phyloP scores from a whole-genome alignment of 2,113 vertebrate genomes.

The Gnathonemus echidnorhynchus region DNA sequence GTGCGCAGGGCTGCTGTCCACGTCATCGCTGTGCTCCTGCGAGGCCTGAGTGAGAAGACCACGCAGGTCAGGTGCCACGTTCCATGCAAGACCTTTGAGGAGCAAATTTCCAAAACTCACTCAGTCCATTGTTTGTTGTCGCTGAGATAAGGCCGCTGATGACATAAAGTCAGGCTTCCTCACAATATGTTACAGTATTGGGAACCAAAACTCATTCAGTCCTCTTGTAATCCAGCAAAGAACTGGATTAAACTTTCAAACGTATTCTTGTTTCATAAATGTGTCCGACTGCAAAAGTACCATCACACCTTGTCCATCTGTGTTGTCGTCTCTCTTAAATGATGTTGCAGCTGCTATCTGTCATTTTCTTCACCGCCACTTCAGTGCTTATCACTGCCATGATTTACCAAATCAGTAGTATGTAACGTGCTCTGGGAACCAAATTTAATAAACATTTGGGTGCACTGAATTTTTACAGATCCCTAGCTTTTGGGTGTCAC shows the following conservation, averaged over 20 bases:
- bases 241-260: not conserved
- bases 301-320: too few relatives aligned
- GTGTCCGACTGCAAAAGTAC: too few relatives aligned
- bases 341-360: too few relatives aligned
- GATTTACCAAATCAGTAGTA: not conserved
- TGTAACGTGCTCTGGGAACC: too few relatives aligned
- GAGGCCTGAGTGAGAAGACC: constrained; percentile 75
- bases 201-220: not conserved
- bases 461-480: too few relatives aligned
- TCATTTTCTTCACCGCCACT: not conserved
- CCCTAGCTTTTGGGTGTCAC: not conserved
- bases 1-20: constrained; percentile 85
- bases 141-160: not conserved
- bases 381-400: not conserved
- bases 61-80: constrained; percentile 67
- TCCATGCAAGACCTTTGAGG: not conserved
- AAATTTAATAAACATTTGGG: too few relatives aligned
- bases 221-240: not conserved
- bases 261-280: too few relatives aligned
- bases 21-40: constrained; percentile 74
- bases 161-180: not conserved
- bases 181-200: not conserved
- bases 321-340: too few relatives aligned
- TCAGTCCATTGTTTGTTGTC: not conserved
- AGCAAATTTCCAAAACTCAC: not conserved